phyloP scores from a whole-genome alignment of 1,140 invertebrate genomes.

The Drosophila saltans region DNA sequence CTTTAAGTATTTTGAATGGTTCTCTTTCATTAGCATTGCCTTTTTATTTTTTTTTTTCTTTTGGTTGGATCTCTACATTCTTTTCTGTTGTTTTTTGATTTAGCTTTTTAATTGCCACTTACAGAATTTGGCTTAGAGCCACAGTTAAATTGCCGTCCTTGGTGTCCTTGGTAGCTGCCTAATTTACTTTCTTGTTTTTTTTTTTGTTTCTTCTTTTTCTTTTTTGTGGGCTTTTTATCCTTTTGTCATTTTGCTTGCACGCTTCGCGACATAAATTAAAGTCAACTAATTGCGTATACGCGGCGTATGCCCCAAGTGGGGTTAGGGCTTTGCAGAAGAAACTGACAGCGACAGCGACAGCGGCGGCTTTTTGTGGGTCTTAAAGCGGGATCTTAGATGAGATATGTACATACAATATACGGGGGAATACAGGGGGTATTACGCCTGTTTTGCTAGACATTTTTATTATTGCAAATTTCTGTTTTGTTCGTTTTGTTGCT shows the following conservation, averaged over 20 bases:
- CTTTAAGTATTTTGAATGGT: conserved; percentile 28
- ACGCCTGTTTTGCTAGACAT: conserved; percentile 23
- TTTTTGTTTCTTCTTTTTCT: not conserved
- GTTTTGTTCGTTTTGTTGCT: conserved; percentile 28
- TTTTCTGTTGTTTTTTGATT: conserved; percentile 27
- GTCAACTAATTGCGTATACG: conserved; percentile 79
- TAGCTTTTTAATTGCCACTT: conserved; percentile 78
- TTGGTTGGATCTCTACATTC: not conserved
- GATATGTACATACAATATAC: not conserved
- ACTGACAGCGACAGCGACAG: conserved; percentile 31
- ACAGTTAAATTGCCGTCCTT: conserved; percentile 29
- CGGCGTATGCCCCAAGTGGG: conserved; percentile 68
- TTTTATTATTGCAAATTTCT: conserved; percentile 55
- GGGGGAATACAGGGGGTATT: conserved; percentile 15
- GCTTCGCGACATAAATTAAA: conserved; percentile 46
- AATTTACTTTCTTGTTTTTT: conserved; percentile 51
- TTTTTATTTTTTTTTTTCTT: conserved; percentile 30
- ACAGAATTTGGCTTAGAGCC: conserved; percentile 56
- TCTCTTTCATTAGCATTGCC: conserved; percentile 51
- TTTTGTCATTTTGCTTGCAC: conserved; percentile 61
- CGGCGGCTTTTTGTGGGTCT: conserved; percentile 14
- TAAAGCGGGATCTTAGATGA: conserved; percentile 33
- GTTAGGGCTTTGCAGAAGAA: conserved; percentile 49
- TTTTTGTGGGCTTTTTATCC: conserved; percentile 67
- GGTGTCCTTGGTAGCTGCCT: conserved; percentile 26